These are phyloP conservation scores for Octomys mimax DNA, from an alignment of 2,797 vertebrate genomes.

Conservation along the genomic window DNA sequence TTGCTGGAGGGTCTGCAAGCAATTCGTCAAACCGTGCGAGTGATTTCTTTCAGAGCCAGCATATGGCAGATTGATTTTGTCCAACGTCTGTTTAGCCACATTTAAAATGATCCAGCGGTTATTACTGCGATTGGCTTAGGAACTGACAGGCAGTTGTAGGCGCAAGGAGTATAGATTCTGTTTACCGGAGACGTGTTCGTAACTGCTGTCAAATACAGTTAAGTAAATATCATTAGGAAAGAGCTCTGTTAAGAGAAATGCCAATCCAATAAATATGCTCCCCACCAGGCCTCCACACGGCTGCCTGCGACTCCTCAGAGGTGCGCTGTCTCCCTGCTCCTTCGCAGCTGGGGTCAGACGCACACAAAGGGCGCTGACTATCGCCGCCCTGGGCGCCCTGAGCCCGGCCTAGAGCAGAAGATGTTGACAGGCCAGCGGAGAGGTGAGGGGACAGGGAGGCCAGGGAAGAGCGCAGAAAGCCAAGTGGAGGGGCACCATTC, in stretches of 20 bases:
- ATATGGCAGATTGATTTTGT: constrained; percentile 97
- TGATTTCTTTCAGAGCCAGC: constrained; percentile 93
- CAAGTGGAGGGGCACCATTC: background rate
- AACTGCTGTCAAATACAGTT: constrained; percentile 93
- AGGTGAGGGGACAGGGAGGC: background rate
- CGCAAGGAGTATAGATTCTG: constrained; percentile 91
- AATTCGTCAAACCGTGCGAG: constrained; percentile 93
- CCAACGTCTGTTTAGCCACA: constrained; percentile 91
- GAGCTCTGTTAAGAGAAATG: constrained; percentile 89
- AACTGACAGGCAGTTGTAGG: constrained; percentile 94
- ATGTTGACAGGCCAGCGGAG: background rate
- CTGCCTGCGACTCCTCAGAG: constrained; percentile 69
- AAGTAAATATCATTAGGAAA: constrained; percentile 91
- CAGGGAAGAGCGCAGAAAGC: background rate
- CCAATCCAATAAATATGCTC: constrained; percentile 88
- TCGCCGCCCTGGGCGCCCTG: background rate
- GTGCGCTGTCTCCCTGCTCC: constrained; percentile 12
- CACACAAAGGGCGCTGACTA: background rate
- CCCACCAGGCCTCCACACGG: constrained; percentile 77
- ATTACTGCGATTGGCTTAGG: constrained; percentile 94
- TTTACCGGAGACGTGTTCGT: constrained; percentile 91
- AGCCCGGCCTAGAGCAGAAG: background rate
- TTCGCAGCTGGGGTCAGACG: constrained; percentile 10
- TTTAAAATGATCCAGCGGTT: constrained; percentile 93
- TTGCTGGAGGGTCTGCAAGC: constrained; percentile 91